Conservation (phyloP, 2,113 vertebrate species). For the Syrmaticus mikado region DNA sequence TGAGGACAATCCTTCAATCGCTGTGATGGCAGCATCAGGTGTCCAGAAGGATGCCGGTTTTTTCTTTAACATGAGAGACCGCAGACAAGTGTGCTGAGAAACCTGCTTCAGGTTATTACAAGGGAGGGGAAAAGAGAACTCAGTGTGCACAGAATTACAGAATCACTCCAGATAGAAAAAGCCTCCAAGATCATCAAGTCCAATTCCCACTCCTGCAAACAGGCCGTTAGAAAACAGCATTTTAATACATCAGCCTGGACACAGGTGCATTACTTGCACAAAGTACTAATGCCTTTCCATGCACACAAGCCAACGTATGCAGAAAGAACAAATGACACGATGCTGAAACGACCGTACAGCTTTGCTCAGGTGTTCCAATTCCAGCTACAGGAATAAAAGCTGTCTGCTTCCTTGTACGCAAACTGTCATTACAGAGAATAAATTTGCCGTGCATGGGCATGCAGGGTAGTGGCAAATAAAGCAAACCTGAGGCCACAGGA, state of each 20-base stretch:
- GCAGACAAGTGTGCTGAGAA: not conserved
- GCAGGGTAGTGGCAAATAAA: not conserved
- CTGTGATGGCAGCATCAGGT: accelerated
- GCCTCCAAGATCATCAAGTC: not conserved
- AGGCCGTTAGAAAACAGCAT: accelerated
- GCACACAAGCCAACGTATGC: accelerated
- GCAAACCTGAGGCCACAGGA: not conserved
- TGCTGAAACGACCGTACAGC: accelerated
- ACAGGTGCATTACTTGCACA: no score
- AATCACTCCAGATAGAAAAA: not conserved
- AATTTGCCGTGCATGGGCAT: not conserved
- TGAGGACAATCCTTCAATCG: accelerated
- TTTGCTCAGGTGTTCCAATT: not conserved
- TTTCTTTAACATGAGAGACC: not conserved
- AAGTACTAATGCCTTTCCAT: accelerated
- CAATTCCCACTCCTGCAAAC: not conserved
- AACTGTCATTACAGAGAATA: accelerated
- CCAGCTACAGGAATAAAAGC: not conserved
- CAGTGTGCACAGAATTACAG: not conserved
- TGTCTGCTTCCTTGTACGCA: no score
- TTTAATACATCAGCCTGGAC: not conserved
- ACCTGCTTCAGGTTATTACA: not conserved
- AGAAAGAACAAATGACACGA: not conserved
- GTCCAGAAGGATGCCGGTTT: accelerated
- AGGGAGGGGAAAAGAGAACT: accelerated